Base-by-base conservation (phyloP, 2,797 vertebrate genomes). In the Enteromius radiatus region DNA sequence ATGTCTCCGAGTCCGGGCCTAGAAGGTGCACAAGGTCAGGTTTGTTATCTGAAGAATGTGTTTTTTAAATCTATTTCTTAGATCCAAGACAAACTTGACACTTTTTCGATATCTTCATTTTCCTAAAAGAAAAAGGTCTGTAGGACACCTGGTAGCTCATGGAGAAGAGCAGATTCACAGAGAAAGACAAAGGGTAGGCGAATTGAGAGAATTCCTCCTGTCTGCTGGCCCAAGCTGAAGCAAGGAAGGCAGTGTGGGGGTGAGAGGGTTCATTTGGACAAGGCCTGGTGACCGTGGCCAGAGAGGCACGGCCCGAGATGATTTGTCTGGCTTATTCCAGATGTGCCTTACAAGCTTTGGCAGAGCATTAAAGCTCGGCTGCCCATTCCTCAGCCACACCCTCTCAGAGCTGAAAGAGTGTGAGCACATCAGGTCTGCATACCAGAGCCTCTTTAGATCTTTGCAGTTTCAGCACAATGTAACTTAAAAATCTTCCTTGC, bases 181-280 rank as follows among this genome's bases (percentile, higher is more conserved):
- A 68, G 36, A 43, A 68, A 75, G 63, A 70, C 52, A 49, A 68
- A 74, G 88, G 81, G 43, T 19, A 33, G 41, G 19, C 1, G 12
- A 64, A 68, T 64, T 74, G 33, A 59, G 82, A 83, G 86, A 87
- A 76, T 85, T 87, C 76, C 76, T 82, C 41, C 73, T 67, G 76
- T 83, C 83, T 83, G 54, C 80, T 85, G 76, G 77, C 79, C 52
- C 49, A 76, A 75, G 69, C 80, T 77, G 67, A 77, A 74, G 47
- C 47, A 14, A 78, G 43, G 26, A 43, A 19, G 45, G 52, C 70
- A 49, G 80, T 15, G 59, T n/a, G 43, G 77, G 77, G 86, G 83
- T 85, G 80, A 87, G 61, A 28, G 86, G 64, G 86, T 87, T 84
- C 84, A 79, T 87, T 85, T 85, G 83, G 83, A 87, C 65, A 28